Evolutionary conservation across 2,113 vertebrate genomes (phyloP).

Genomic region (Mormyrus iriodes): DNA sequence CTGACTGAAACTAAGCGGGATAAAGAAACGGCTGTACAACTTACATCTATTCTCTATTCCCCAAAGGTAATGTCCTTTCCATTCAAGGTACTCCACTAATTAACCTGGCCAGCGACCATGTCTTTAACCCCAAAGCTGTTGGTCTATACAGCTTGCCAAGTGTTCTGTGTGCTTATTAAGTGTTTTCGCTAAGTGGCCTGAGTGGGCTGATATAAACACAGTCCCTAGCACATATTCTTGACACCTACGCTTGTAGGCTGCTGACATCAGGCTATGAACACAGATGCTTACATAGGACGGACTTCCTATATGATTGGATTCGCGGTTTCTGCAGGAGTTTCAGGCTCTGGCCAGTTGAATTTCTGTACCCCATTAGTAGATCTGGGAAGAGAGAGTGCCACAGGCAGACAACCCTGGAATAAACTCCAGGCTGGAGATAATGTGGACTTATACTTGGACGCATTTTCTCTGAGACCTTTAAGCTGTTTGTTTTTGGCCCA

Average conservation of each 20-base stretch:
- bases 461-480: neutral
- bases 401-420: neutral
- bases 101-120: slow-evolving; percentile 4
- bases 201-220: slow-evolving; percentile 15
- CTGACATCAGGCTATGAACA: neutral
- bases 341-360: neutral
- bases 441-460: neutral
- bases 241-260: neutral
- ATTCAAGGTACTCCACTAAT: slow-evolving; percentile 8
- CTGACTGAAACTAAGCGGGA: neutral
- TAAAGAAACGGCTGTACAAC: neutral
- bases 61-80: neutral
- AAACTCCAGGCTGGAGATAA: neutral
- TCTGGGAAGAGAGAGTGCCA: neutral
- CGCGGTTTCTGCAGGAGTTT: neutral
- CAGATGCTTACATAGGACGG: neutral
- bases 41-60: neutral
- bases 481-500: neutral
- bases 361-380: neutral
- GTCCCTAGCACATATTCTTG: slow-evolving; percentile 6
- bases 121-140: neutral
- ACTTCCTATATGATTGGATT: neutral
- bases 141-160: slow-evolving; percentile 15
- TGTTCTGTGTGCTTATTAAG: neutral
- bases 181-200: slow-evolving; percentile 7